Base-by-base conservation (phyloP, 2,888 invertebrate genomes). In the Venusia cambrica region DNA sequence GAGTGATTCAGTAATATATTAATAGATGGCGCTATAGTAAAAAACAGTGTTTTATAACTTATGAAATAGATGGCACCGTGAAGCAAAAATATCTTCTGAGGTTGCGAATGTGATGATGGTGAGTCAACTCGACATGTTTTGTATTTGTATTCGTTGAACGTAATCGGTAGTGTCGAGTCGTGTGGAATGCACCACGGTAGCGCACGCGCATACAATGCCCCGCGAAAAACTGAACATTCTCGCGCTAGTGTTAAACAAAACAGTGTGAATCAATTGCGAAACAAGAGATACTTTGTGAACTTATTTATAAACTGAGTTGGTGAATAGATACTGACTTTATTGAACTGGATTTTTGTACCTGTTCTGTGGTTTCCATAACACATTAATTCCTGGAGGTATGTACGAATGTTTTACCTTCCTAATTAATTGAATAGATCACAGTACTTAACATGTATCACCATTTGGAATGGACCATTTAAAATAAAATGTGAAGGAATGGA, bases 101-200 rank as follows among this genome's bases (percentile, higher is more conserved):
- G n/a, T n/a, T n/a, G n/a, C n/a, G n/a, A n/a, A n/a, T n/a, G n/a
- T n/a, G n/a, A n/a, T n/a, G n/a, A n/a, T n/a, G n/a, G n/a, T n/a
- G n/a, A n/a, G n/a, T n/a, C n/a, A n/a, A n/a, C n/a, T n/a, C n/a
- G n/a, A n/a, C n/a, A n/a, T n/a, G n/a, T n/a, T 50, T 27, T 62
- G 59, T 75, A n/a, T 84, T 81, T 74, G 83, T 84, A 85, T 85
- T 83, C 81, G 56, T 54, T 44, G 60, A 69, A 62, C 77, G 79
- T 81, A 77, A 71, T 58, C 63, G 69, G 48, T 48, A 45, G 54
- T 57, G 72, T 68, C 5, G 51, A 77, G 81, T 72, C 64, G 79
- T 74, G 65, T 47, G 69, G 69, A 66, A 67, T 68, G 62, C 52
- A 62, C 59, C 61, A 53, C 62, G 57, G 65, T 78, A 74, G 62